Percentiles rank a stretch among this genome's conserved stretches.
Evolutionary conservation across 2,113 vertebrate species (phyloP).

Genomic region (Solea solea): DNA sequence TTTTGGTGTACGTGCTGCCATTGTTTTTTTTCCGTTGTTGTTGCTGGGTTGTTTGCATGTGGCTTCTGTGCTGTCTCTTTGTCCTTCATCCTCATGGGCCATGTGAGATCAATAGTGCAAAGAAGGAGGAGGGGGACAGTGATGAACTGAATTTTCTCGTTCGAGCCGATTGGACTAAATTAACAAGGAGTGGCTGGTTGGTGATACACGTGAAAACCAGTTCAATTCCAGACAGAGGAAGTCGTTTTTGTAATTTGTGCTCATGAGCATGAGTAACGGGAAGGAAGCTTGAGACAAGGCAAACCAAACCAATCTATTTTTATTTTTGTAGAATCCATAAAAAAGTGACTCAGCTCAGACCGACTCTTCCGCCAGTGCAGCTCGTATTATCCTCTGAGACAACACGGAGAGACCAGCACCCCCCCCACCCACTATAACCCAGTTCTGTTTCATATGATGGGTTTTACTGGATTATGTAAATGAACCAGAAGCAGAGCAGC

Average conservation of each 20-base stretch:
- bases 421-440: no score
- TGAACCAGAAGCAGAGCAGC: no score
- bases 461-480: no score
- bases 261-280: slow-evolving; percentile 21
- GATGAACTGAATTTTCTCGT: slow-evolving; percentile 2
- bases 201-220: slow-evolving; percentile 41
- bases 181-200: slow-evolving; percentile 9
- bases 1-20: slow-evolving; percentile 33
- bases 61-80: slow-evolving; percentile 41
- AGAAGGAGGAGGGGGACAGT: slow-evolving; percentile 3
- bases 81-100: slow-evolving; percentile 42
- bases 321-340: slow-evolving; percentile 16
- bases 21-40: slow-evolving; percentile 13
- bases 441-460: no score
- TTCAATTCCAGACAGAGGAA: neutral
- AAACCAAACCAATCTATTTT: slow-evolving; percentile 15
- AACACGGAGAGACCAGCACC: no score
- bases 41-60: slow-evolving; percentile 60
- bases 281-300: slow-evolving; percentile 8
- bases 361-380: neutral
- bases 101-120: slow-evolving; percentile 15
- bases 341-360: slow-evolving; percentile 17
- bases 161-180: slow-evolving; percentile 25
- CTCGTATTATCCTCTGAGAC: no score
- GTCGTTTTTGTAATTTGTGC: neutral